Evolutionary conservation across 2,113 vertebrate species (phyloP).

Genomic region (Sebastes fasciatus): DNA sequence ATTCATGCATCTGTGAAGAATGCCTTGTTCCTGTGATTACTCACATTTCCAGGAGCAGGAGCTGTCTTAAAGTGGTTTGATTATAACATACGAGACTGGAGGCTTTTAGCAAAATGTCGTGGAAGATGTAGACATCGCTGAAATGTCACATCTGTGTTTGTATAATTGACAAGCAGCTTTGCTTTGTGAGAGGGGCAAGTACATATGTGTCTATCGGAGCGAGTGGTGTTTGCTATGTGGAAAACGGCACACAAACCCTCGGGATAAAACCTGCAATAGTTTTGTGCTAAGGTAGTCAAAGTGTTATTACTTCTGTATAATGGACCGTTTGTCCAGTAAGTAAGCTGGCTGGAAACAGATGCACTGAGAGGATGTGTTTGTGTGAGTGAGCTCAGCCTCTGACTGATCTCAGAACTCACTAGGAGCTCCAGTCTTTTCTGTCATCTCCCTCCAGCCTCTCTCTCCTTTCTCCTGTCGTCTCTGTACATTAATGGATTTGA

Average conservation of each 20-base stretch:
- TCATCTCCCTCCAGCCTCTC: background rate
- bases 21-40: slow-evolving; percentile 43
- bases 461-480: background rate
- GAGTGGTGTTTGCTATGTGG: background rate
- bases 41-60: slow-evolving; percentile 13
- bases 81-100: slow-evolving; percentile 29
- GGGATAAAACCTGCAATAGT: background rate
- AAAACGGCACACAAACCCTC: background rate
- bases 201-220: background rate
- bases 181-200: background rate
- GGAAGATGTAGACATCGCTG: slow-evolving; percentile 29
- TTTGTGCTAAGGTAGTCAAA: background rate
- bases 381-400: background rate
- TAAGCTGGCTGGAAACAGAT: background rate
- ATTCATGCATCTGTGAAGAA: slow-evolving; percentile 10
- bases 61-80: slow-evolving; percentile 39
- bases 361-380: background rate
- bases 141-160: slow-evolving; percentile 51
- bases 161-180: slow-evolving; percentile 18
- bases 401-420: background rate
- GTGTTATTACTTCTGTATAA: background rate
- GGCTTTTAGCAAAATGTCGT: slow-evolving; percentile 66
- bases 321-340: background rate
- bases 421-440: background rate
- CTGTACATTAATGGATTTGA: background rate